Evolutionary conservation across 2,113 vertebrate genomes (phyloP), one percentile per base, ranked within the genome.

Genomic region (Varanus komodoensis): DNA sequence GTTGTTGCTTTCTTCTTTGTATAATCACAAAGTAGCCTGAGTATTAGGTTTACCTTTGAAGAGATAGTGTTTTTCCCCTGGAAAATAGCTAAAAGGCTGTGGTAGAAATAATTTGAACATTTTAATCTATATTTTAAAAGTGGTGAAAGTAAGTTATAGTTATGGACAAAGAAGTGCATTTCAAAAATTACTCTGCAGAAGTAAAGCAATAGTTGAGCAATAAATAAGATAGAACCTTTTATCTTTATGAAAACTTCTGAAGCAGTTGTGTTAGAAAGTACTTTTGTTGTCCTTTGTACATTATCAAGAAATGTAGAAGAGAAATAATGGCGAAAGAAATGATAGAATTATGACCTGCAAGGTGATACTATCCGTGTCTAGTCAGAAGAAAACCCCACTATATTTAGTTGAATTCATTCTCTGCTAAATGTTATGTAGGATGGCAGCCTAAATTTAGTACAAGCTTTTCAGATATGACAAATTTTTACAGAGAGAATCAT

Each of bases 171-270:
- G 80, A 89, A 87, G 78, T 88, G 4, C 4, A 0, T 0, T 11
- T 92, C 74, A 64, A 32, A 67, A 77, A 69, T 54, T 0, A 85
- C 15, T 73, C 32, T 93, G 82, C 61, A 88, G 90, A 27, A 25
- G 74, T 12, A 78, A 52, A 27, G 67, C 81, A 82, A 88, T 54
- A 48, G 7, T 89, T 87, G 23, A 89, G 29, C 82, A 34, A 38
- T 71, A n/a, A 21, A 85, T 19, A 7, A 29, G 0, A 29, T 17
- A 32, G 52, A 4, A 15, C 25, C 64, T 7, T 67, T 67, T 38
- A 0, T 67, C 38, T 67, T 25, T 84, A 67, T 14, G 7, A 64
- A 7, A 64, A 44, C 11, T 14, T 84, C 23, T 34, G 3, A 25
- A 6, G 61, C 11, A 68, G 34, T 82, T 67, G 3, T 25, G 57